Base-by-base conservation (phyloP, 2,113 vertebrate genomes). In the Paradoxurus hermaphroditus region DNA sequence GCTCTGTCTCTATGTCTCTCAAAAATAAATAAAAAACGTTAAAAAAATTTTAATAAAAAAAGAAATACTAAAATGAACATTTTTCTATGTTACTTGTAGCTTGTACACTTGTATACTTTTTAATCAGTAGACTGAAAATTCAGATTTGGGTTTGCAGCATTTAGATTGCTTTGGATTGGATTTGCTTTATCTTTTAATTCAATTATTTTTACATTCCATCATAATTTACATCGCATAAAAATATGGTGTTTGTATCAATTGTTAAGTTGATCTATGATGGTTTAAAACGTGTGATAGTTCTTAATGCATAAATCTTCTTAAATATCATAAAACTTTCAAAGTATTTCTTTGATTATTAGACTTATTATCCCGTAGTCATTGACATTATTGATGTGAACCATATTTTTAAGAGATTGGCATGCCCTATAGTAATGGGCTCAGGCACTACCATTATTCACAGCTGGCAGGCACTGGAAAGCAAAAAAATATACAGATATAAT, bases 401-500 rank as follows among this genome's bases (percentile, higher is more conserved):
- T 77, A 78, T 85, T 91, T 96, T 96, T 67, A 94, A 94, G 36
- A 97, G 92, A 63, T 12, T 91, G 36, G 9, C 39, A 67, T 92
- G 21, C 46, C 59, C 11, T 8, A 23, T 23, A 67, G 14, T 89
- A 91, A 85, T 29, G 10, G 25, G 9, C 6, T 68, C 12, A 95
- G 29, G 19, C 51, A 73, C 91, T 77, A 77, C 39, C 46, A 63
- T 96, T 93, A 91, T 95, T 96, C 79, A 90, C 1, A 86, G 21
- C 7, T 70, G 46, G 4, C 53, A 93, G 53, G 83, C 36, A 59
- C 90, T 95, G 29, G 31, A 96, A 94, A 97, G 41, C 67, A 90
- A 90, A 97, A 92, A 85, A 79, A 91, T 92, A 90, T 46, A 87
- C 49, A n/a, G 18, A 72, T 79, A 73, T 3, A 3, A 63, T 68